Evolutionary conservation across 2,113 vertebrate genomes (phyloP).

Genomic region (Myiagra hebetior): DNA sequence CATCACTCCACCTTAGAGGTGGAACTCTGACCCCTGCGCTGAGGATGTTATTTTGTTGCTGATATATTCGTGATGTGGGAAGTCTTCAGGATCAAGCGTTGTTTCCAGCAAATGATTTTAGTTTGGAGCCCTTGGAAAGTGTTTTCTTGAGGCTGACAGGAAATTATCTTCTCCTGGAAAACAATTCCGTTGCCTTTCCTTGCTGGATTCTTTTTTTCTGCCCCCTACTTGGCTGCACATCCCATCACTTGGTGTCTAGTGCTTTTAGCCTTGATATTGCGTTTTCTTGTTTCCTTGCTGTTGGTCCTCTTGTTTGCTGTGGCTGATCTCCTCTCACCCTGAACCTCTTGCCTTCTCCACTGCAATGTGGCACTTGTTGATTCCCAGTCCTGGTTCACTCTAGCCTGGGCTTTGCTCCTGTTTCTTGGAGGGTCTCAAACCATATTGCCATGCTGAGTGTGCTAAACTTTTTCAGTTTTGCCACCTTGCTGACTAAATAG

Average conservation of each 20-base stretch:
- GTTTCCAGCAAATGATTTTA: not conserved
- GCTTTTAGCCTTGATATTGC: not conserved
- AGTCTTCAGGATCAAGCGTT: not conserved
- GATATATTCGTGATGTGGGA: not conserved
- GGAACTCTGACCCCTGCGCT: not conserved
- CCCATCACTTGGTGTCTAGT: not conserved
- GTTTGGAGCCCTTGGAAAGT: not conserved
- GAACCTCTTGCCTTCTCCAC: not conserved
- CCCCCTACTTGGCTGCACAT: not conserved
- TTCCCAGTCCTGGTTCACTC: not conserved
- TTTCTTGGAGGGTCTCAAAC: not conserved
- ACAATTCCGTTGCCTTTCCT: not conserved
- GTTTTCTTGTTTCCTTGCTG: not conserved
- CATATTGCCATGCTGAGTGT: not conserved
- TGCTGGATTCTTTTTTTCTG: not conserved
- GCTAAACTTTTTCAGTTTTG: not conserved
- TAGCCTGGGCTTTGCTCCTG: not conserved
- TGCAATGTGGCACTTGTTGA: not conserved
- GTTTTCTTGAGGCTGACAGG: not conserved
- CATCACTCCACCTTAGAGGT: accelerated
- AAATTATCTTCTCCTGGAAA: not conserved
- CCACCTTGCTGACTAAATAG: constrained; percentile 28
- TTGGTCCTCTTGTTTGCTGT: not conserved
- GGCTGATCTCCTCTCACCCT: not conserved
- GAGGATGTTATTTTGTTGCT: not conserved